Base-by-base conservation (phyloP, 2,113 vertebrate genomes). In the Perca fluviatilis region DNA sequence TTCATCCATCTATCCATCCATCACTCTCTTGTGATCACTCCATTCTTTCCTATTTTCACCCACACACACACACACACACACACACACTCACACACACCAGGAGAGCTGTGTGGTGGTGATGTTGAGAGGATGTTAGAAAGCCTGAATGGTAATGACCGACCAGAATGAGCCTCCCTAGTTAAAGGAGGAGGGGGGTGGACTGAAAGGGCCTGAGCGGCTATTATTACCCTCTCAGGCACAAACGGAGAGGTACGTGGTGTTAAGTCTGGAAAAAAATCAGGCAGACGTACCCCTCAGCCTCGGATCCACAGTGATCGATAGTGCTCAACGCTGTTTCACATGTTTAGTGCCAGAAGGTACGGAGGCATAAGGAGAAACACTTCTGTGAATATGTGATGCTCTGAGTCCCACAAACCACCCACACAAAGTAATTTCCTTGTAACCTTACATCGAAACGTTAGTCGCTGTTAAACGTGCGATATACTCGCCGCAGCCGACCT, bases 141-240 rank as follows among this genome's bases (percentile, higher is more conserved):
- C 78, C 82, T 82, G 63, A 62, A 51, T 58, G 82, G 16, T 86
- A 79, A 89, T 92, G 86, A 60, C 86, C 77, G 85, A 60, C 86
- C 79, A 74, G 18, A 86, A 74, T 88, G 82, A 89, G 87, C 80
- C 62, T 83, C 74, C 77, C 79, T 30, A 70, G 54, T 33, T 84
- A 75, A 73, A 88, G 69, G 73, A 60, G 69, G 76, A 54, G 76
- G 61, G 65, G 65, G 71, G 46, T n/a, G 67, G 81, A 58, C 5
- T 21, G 50, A 80, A 23, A 56, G 60, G 67, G 62, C 65, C 70
- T 30, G 69, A 83, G 87, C 57, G 67, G 75, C 87, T 91, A 86
- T 93, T 92, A 88, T 93, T 92, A 87, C 65, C 79, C 81, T 92
- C 80, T 88, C 70, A 70, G 82, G 85, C 74, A 33, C 69, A 81